Evolutionary conservation across 2,888 invertebrate genomes (phyloP).

Genomic region (Scaptomyza caliginosa): DNA sequence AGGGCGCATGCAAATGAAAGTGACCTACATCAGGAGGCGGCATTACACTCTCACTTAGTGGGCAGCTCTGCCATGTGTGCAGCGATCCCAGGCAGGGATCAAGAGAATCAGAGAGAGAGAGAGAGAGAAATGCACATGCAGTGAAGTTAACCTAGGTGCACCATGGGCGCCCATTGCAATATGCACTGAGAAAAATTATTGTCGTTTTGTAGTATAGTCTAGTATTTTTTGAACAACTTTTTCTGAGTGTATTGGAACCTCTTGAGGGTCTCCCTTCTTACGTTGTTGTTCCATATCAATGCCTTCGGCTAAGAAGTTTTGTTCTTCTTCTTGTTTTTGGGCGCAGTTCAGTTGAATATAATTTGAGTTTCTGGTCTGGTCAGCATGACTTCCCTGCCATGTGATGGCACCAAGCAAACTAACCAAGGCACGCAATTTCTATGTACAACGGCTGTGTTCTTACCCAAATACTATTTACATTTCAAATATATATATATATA

Average conservation of each 20-base stretch:
- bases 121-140: conserved; percentile 31
- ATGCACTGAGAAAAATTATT: neutral
- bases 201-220: no score
- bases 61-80: conserved; percentile 24
- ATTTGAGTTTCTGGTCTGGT: conserved; percentile 59
- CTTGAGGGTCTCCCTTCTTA: neutral
- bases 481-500: conserved; percentile 7
- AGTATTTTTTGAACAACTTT: neutral
- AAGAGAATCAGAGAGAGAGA: conserved; percentile 1
- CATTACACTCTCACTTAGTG: conserved; percentile 21
- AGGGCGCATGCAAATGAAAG: conserved; percentile 65
- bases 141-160: conserved; percentile 40
- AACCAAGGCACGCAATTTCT: conserved; percentile 52
- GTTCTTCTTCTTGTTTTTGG: conserved; percentile 34
- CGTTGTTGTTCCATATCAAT: conserved; percentile 41
- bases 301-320: conserved; percentile 22
- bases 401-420: conserved; percentile 15
- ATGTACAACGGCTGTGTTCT: conserved; percentile 39
- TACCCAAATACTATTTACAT: conserved; percentile 27
- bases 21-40: conserved; percentile 76
- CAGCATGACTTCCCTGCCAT: conserved; percentile 67
- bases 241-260: conserved; percentile 17
- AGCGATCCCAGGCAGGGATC: conserved; percentile 22
- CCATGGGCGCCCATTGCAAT: conserved; percentile 33
- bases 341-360: conserved; percentile 50